Conservation (phyloP, 1,140 invertebrate genomes). For the Phthorimaea operculella region DNA sequence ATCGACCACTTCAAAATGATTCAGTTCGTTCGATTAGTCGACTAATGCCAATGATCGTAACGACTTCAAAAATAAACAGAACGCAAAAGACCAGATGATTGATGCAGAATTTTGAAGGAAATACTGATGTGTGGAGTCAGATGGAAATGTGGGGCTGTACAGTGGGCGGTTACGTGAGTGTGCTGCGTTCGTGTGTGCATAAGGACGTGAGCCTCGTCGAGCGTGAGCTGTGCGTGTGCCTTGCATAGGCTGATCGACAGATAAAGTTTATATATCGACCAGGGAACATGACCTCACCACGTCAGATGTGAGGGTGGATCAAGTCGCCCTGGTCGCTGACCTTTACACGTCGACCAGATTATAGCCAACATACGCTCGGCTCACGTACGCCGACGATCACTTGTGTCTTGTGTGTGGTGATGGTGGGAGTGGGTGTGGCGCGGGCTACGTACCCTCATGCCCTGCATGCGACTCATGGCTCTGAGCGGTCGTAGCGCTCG, state of each 20-base stretch:
- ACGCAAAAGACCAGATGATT: constrained; percentile 33
- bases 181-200: not conserved
- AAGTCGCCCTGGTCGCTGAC: too few species aligned
- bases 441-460: constrained; percentile 91
- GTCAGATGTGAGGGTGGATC: too few species aligned
- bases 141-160: constrained; percentile 15
- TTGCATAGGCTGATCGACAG: too few species aligned
- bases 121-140: constrained; percentile 8
- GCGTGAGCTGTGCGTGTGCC: too few species aligned
- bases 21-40: constrained; percentile 30
- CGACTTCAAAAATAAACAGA: constrained; percentile 35
- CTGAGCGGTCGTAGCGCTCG: constrained; percentile 93
- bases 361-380: too few species aligned
- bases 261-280: too few species aligned
- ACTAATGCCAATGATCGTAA: constrained; percentile 46
- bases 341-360: too few species aligned
- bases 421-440: constrained; percentile 27
- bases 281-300: too few species aligned
- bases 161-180: not conserved
- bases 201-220: too few species aligned
- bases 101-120: constrained; percentile 20
- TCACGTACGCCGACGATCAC: not conserved
- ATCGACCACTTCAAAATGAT: constrained; percentile 53
- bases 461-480: constrained; percentile 97
- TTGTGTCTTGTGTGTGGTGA: constrained; percentile 24